Base-by-base conservation (phyloP, 2,113 vertebrate species). In the Clarias magur region DNA sequence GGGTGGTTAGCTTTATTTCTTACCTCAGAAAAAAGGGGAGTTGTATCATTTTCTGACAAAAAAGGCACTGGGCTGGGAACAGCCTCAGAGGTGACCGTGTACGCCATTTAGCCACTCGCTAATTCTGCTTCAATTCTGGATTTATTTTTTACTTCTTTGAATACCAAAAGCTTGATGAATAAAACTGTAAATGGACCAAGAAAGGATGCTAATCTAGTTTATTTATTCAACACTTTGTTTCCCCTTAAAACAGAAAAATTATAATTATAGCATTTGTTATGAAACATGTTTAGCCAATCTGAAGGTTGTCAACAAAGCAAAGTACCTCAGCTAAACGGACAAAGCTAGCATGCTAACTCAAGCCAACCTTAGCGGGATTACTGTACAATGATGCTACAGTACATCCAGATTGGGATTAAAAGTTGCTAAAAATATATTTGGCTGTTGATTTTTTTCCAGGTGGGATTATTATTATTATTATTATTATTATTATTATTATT, bases 21-120 rank as follows among this genome's bases (percentile, higher is more conserved):
- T 88, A 90, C 92, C 89, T 89, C 91, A 89, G 87, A 88, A 88
- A 83, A 30, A 90, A 87, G 80, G 0, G 89, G 84, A 89, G 90
- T 85, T 73, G 34, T 87, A 85, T 82, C 85, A 91, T 90, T 91
- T 88, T 89, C 68, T 85, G 87, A 91, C 86, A 86, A 89, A 86
- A 82, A n/a, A 42, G 83, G 59, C 73, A 54, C 27, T 54, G 72
- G 62, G 63, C 53, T 83, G 48, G 82, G 19, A 60, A 78, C 13
- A 67, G 82, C 81, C 88, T 86, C 80, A 86, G 88, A 42, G 78
- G 83, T 88, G 83, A 84, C 80, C 82, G 48, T 42, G 16, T 19
- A 53, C 8, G 34, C 56, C 56, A 11, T 21, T 73, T 59, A 60
- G 54, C 54, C 3, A 7, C 54, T n/a, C 15, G 53, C 19, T 85